Percentiles rank a stretch among this genome's conserved stretches.
phyloP scores from a whole-genome alignment of 2,888 invertebrate species.

The Latrodectus elegans region DNA sequence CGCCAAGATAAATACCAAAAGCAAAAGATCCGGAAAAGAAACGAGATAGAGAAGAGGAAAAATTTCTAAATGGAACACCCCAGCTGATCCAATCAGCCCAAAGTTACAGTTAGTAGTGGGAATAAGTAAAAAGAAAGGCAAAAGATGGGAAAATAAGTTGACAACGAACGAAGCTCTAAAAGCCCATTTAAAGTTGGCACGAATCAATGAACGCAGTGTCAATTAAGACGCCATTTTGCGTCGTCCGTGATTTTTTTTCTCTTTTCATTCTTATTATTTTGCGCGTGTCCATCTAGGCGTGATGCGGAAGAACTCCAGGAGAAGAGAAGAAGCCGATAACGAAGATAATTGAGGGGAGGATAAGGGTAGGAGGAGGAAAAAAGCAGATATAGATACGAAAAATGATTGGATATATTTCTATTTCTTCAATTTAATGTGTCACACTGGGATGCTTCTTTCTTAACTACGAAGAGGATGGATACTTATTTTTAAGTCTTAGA shows the following conservation, averaged over 20 bases:
- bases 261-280: slow-evolving; percentile 4
- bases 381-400: no score
- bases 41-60: slow-evolving; percentile 19
- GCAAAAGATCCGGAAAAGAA: slow-evolving; percentile 1
- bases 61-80: slow-evolving; percentile 60
- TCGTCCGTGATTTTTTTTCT: slow-evolving; percentile 25
- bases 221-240: slow-evolving; percentile 64
- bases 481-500: no score
- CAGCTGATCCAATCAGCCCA: slow-evolving; percentile 55
- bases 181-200: slow-evolving; percentile 65
- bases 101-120: slow-evolving; percentile 30
- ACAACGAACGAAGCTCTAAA: slow-evolving; percentile 57
- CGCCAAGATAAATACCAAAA: slow-evolving; percentile 22
- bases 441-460: no score
- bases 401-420: no score
- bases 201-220: slow-evolving; percentile 54
- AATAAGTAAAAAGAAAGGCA: slow-evolving; percentile 29
- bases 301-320: slow-evolving; percentile 26
- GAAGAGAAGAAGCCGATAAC: slow-evolving; percentile 31
- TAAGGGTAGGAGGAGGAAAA: no score
- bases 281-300: slow-evolving; percentile 50
- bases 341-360: slow-evolving; percentile 33
- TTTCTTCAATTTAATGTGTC: no score
- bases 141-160: slow-evolving; percentile 43
- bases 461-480: no score